Evolutionary conservation across 2,888 invertebrate species (phyloP).

Genomic region (Rhabditophanes sp.): DNA sequence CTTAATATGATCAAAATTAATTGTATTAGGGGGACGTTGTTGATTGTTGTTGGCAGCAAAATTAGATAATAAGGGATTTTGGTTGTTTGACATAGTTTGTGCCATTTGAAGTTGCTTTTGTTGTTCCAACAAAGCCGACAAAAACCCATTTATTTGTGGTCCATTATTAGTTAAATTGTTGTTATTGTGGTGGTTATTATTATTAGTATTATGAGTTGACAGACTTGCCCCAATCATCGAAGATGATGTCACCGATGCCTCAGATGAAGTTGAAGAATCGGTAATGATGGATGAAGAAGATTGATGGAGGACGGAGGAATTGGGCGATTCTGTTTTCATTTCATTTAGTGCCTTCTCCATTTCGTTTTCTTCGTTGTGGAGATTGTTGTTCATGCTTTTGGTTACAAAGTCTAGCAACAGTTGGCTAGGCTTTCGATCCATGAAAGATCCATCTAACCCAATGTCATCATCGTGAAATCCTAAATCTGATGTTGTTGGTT

Average conservation of each 20-base stretch:
- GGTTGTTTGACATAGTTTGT: not conserved
- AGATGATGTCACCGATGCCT: not conserved
- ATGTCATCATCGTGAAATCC: no score
- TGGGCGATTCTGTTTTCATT: no score
- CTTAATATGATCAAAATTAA: conserved; percentile 6
- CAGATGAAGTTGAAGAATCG: no score
- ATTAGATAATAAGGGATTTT: not conserved
- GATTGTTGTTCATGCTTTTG: no score
- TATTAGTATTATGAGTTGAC: not conserved
- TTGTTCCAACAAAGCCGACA: conserved; percentile 1
- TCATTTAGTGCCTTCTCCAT: no score
- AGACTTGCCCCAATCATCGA: not conserved
- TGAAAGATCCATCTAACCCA: no score
- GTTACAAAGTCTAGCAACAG: no score
- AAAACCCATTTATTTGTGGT: conserved; percentile 1
- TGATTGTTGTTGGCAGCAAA: conserved; percentile 1
- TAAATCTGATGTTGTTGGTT: no score
- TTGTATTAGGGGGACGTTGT: conserved; percentile 3
- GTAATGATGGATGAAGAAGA: no score
- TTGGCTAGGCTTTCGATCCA: no score
- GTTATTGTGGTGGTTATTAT: not conserved
- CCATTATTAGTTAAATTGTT: not conserved
- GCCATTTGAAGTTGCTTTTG: conserved; percentile 3
- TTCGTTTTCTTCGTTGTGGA: no score
- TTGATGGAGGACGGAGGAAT: no score